A percentile compares a stretch with the other conserved stretches of the same genome.
phyloP scores from a whole-genome alignment of 53 echinoderm and acorn worm species.

The Apostichopus leukothele region DNA sequence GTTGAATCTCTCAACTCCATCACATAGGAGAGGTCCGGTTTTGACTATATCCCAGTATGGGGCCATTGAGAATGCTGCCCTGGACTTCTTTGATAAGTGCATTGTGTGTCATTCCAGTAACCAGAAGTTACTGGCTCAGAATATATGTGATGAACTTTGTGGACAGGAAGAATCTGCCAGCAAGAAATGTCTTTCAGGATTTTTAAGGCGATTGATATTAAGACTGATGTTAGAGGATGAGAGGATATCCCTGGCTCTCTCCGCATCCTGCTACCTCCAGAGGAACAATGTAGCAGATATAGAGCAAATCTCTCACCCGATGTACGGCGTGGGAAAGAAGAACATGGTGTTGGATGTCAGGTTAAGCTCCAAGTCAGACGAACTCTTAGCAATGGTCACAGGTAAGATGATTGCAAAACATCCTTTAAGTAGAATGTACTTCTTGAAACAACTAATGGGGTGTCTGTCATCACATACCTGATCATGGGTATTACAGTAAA shows the following conservation, averaged over 20 bases:
- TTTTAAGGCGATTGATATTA: constrained; percentile 90
- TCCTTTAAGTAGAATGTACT: too few species aligned
- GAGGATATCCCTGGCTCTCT: constrained; percentile 71
- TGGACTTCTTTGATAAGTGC: constrained; percentile 83
- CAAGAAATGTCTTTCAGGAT: constrained; percentile 83
- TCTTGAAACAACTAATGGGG: too few species aligned
- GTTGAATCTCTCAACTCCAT: constrained; percentile 29
- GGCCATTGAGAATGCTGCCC: constrained; percentile 82
- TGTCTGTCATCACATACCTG: too few species aligned
- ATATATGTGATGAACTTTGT: constrained; percentile 93
- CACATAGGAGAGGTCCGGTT: constrained; percentile 56
- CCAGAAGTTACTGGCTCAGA: constrained; percentile 88
- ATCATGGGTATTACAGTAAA: too few species aligned
- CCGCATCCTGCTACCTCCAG: constrained; percentile 75
- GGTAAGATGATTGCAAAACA: constrained; percentile 55
- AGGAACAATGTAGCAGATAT: constrained; percentile 49
- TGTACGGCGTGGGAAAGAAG: constrained; percentile 92
- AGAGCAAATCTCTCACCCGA: constrained; percentile 65
- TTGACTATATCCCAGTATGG: constrained; percentile 79
- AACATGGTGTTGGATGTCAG: constrained; percentile 86
- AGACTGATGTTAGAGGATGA: constrained; percentile 99
- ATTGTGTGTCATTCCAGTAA: constrained; percentile 86
- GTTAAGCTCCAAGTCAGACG: constrained; percentile 71
- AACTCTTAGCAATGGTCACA: constrained; percentile 78
- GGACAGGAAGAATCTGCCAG: constrained; percentile 43